A percentile compares a stretch with the other conserved stretches of the same genome.
Evolutionary conservation across 2,888 invertebrate species (phyloP).

Genomic region (Homarus gammarus): DNA sequence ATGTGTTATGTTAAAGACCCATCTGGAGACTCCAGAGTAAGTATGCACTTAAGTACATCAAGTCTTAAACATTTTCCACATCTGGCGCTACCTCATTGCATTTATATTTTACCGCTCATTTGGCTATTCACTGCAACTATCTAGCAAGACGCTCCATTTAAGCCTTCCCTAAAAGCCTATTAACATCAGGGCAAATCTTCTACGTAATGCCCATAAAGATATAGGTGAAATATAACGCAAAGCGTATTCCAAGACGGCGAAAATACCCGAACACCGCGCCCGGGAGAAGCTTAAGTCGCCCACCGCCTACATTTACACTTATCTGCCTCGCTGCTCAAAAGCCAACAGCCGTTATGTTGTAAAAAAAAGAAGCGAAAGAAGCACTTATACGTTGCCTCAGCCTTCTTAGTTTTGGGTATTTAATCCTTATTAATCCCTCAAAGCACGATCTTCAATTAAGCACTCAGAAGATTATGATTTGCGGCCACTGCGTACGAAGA

Average conservation of each 20-base stretch:
- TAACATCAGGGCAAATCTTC: slow-evolving; percentile 5
- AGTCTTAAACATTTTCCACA: too few relatives aligned
- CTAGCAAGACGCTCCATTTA: neutral
- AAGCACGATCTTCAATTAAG: slow-evolving; percentile 70
- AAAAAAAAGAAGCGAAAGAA: slow-evolving; percentile 48
- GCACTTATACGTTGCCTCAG: slow-evolving; percentile 55
- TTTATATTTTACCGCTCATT: neutral
- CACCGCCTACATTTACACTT: neutral
- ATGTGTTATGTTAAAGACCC: too few relatives aligned
- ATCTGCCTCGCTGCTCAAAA: neutral
- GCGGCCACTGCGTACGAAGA: slow-evolving; percentile 54
- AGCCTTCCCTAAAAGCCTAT: slow-evolving; percentile 19
- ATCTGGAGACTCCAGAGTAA: too few relatives aligned
- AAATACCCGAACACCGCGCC: slow-evolving; percentile 19
- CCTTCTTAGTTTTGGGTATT: slow-evolving; percentile 61
- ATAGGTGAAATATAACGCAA: slow-evolving; percentile 5
- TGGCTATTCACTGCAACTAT: neutral
- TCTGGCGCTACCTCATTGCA: too few relatives aligned
- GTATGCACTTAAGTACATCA: too few relatives aligned
- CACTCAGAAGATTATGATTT: slow-evolving; percentile 66
- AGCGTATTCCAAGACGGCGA: neutral
- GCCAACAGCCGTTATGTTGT: neutral
- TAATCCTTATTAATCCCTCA: slow-evolving; percentile 64
- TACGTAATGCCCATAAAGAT: neutral
- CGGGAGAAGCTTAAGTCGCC: neutral